phyloP scores from a whole-genome alignment of 2,888 invertebrate genomes.

The Sclerodermus sp. region DNA sequence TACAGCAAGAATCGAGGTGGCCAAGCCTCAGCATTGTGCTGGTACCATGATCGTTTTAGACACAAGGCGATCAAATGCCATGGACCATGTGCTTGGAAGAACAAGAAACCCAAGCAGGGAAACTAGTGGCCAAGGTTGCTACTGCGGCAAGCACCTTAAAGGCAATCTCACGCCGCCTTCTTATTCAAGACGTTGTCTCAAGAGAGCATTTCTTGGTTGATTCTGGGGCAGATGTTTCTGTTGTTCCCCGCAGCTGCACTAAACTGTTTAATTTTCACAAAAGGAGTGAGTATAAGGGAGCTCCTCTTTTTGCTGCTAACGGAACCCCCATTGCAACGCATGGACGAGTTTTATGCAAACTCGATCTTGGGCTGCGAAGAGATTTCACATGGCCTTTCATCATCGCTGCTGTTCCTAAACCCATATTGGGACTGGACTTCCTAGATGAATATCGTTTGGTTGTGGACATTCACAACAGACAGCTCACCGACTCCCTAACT shows the following conservation, averaged over 20 bases:
- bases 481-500: too few relatives aligned
- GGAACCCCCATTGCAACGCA: constrained; percentile 1
- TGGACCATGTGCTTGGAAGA: neutral
- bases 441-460: neutral
- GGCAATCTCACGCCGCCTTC: neutral
- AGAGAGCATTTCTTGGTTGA: neutral
- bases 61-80: neutral
- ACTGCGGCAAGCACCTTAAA: neutral
- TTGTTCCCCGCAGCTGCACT: neutral
- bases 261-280: too few relatives aligned
- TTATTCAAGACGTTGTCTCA: neutral
- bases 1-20: neutral
- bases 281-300: too few relatives aligned
- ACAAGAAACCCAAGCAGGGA: neutral
- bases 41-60: neutral
- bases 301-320: constrained; percentile 2
- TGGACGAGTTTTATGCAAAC: neutral
- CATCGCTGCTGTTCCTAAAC: neutral
- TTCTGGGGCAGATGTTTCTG: neutral
- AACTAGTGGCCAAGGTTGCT: neutral
- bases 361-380: neutral
- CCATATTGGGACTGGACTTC: constrained; percentile 1
- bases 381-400: neutral
- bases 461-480: neutral
- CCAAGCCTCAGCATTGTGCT: neutral